Conservation (phyloP, 2,888 invertebrate genomes). For the Galeruca laticollis region DNA sequence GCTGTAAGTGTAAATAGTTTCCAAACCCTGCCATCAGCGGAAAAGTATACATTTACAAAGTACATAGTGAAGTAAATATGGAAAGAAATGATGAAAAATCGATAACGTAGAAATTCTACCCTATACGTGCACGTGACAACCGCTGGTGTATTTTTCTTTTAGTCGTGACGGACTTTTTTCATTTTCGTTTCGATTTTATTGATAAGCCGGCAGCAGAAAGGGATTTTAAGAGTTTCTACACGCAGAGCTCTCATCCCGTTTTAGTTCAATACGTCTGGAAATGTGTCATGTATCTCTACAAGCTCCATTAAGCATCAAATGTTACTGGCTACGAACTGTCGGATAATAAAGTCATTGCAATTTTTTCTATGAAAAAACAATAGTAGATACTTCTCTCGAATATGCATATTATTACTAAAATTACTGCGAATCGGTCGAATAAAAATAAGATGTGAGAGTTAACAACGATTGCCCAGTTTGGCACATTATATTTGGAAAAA, state of each 20-base stretch:
- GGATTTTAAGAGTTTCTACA: constrained; percentile 19
- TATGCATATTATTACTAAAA: too few species aligned
- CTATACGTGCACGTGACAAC: constrained; percentile 17
- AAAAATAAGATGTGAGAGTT: too few species aligned
- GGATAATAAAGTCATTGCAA: background rate
- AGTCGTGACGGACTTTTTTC: constrained; percentile 9
- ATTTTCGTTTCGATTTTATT: constrained; percentile 17
- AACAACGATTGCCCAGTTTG: too few species aligned
- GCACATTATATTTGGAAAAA: too few species aligned
- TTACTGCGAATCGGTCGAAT: too few species aligned
- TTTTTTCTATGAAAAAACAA: too few species aligned
- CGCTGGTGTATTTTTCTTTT: constrained; percentile 5
- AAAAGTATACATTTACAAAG: constrained; percentile 24
- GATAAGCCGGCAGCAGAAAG: constrained; percentile 18
- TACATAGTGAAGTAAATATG: constrained; percentile 16
- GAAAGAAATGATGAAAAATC: constrained; percentile 15
- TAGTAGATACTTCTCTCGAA: too few species aligned
- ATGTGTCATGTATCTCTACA: constrained; percentile 7
- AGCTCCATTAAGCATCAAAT: constrained; percentile 5
- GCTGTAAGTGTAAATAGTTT: constrained; percentile 26
- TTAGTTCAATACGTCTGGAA: constrained; percentile 7
- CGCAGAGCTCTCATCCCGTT: constrained; percentile 18
- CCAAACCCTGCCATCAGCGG: constrained; percentile 10
- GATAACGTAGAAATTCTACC: constrained; percentile 13
- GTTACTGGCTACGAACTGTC: background rate